Base-by-base conservation (phyloP, 2,797 vertebrate genomes). In the Pelodytes ibericus region DNA sequence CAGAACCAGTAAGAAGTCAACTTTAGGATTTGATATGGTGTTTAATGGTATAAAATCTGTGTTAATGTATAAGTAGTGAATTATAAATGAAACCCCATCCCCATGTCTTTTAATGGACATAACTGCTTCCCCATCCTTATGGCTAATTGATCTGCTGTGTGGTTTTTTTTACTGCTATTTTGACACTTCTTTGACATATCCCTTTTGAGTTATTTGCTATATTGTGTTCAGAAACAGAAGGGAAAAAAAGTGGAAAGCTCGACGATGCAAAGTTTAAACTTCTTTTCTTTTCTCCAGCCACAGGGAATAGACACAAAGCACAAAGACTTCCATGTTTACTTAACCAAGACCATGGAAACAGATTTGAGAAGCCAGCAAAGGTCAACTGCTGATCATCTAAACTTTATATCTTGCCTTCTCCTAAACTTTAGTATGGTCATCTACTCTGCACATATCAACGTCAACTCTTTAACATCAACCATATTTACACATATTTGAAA, bases 61-160 rank as follows among this genome's bases (percentile, higher is more conserved):
- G 66, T 62, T 79, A 79, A 72, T 56, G 61, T 77, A 59, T 67
- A 66, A 47, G 44, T 62, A 62, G 30, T 81, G 44, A 79, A 79
- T 69, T 76, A 75, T 71, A 71, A 61, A 49, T 80, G 58, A 73
- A 27, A 60, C 68, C 72, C 2, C 72, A 74, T 76, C 71, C 53
- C 57, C 25, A 36, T 53, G 59, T 64, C 66, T 1, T 74, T 71
- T 82, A 80, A 71, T 33, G 39, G 59, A 67, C 58, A 65, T 41
- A n/a, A 31, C 30, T 60, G 41, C 11, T 81, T 79, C 9, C 63
- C 53, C 60, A 41, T 72, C 53, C 62, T 57, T 33, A 30, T 33
- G 30, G 26, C 58, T 81, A 77, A 68, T 64, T 79, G 49, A 80
- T 58, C 27, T 68, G 22, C 69, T 73, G 68, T 62, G 74, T 68